Conservation (phyloP, 2,888 invertebrate species). For the Euproctis similis region DNA sequence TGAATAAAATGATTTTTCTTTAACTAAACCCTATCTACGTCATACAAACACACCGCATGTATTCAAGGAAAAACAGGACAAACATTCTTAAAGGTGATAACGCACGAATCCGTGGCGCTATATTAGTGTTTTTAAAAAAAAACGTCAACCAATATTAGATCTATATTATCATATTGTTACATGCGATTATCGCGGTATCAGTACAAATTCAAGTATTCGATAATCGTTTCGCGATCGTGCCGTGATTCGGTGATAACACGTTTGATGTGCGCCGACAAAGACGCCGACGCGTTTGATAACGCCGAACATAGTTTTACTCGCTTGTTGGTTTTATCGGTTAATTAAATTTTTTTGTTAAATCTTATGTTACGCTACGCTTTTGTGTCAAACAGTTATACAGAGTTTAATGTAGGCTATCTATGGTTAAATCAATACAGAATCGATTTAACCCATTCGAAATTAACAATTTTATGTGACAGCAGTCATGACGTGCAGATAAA, state of each 20-base stretch:
- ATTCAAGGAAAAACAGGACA: neutral
- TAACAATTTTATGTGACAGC: too few species aligned
- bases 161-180: conserved; percentile 16
- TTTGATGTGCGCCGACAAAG: conserved; percentile 36
- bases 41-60: neutral
- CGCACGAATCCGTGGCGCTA: conserved; percentile 13
- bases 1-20: too few species aligned
- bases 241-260: conserved; percentile 31
- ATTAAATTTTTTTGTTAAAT: too few species aligned
- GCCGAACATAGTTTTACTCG: conserved; percentile 24
- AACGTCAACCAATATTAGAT: conserved; percentile 24
- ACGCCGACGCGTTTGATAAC: conserved; percentile 37
- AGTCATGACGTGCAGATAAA: too few species aligned
- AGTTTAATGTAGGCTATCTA: too few species aligned
- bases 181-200: conserved; percentile 24
- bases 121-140: conserved; percentile 13
- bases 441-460: too few species aligned
- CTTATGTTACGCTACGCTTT: too few species aligned
- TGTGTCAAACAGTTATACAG: too few species aligned
- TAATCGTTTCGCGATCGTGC: conserved; percentile 29
- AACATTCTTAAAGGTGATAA: conserved; percentile 10
- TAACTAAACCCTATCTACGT: too few species aligned
- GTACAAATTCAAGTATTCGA: conserved; percentile 24
- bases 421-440: too few species aligned
- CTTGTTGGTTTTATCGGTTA: conserved; percentile 25